These are phyloP conservation scores for Schrankia costaestrigalis DNA, from an alignment of 2,888 invertebrate genomes.

Conservation along the genomic window DNA sequence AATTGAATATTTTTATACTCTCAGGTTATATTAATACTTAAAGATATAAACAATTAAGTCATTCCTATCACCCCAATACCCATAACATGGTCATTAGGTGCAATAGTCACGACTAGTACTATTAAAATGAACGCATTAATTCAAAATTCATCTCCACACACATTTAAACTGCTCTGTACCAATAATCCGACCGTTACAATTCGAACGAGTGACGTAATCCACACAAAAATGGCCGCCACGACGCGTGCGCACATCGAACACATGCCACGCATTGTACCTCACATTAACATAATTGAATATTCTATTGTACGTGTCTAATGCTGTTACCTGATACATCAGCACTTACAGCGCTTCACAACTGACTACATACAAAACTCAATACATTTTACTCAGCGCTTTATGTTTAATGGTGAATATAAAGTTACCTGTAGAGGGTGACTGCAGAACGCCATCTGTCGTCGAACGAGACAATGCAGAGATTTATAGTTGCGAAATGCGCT, in stretches of 20 bases:
- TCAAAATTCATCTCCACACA: constrained; percentile 17
- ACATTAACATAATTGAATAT: constrained; percentile 69
- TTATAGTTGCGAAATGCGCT: constrained; percentile 72
- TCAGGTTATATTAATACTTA: not conserved
- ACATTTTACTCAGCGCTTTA: constrained; percentile 35
- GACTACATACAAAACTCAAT: too few species aligned
- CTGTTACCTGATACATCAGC: constrained; percentile 50
- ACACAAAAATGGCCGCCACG: constrained; percentile 44
- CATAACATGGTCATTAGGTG: not conserved
- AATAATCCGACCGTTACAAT: constrained; percentile 55
- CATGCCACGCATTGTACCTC: constrained; percentile 44
- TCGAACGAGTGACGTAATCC: constrained; percentile 52
- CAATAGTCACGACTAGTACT: constrained; percentile 10
- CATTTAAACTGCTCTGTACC: constrained; percentile 24
- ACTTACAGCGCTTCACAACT: constrained; percentile 10
- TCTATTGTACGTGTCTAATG: constrained; percentile 71
- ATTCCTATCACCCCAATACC: constrained; percentile 1
- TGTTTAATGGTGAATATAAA: constrained; percentile 44
- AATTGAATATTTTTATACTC: too few species aligned
- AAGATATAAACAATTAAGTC: not conserved
- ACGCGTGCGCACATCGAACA: constrained; percentile 62
- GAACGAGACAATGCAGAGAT: constrained; percentile 63
- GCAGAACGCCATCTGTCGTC: constrained; percentile 68
- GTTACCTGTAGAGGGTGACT: constrained; percentile 65
- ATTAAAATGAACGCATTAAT: constrained; percentile 14